Conservation (phyloP, 1,140 invertebrate species). For the Macrobrachium rosenbergii region DNA sequence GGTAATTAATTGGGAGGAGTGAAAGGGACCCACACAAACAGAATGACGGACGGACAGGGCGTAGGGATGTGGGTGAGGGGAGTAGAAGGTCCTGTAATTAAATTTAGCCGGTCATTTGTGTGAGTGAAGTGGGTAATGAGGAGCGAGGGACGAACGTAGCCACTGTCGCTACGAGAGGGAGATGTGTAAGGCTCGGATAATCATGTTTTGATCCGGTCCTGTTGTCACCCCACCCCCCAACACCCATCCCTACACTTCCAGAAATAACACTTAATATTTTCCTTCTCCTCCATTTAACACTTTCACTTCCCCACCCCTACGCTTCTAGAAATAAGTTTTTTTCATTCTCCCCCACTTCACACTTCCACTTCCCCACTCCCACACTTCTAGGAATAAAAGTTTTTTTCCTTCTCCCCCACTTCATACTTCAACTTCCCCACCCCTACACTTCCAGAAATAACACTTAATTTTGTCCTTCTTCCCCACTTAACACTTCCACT, state of each 20-base stretch:
- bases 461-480: not conserved
- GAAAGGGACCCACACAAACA: too few relatives aligned
- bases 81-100: constrained; percentile 27
- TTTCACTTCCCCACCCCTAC: not conserved
- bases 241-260: not conserved
- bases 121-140: constrained; percentile 47
- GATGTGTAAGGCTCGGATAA: not conserved
- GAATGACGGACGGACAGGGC: not conserved
- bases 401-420: not conserved
- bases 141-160: not conserved
- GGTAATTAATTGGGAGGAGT: too few relatives aligned
- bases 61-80: not conserved
- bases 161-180: not conserved
- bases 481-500: not conserved
- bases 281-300: not conserved
- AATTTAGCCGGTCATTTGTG: constrained; percentile 39
- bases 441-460: not conserved
- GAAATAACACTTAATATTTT: too few relatives aligned
- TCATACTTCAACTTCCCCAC: not conserved
- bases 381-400: not conserved
- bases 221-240: not conserved
- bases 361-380: not conserved
- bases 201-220: too few relatives aligned
- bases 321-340: too few relatives aligned
- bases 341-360: too few relatives aligned